Conservation (phyloP, 2,888 invertebrate genomes). For the Folsomia candida region DNA sequence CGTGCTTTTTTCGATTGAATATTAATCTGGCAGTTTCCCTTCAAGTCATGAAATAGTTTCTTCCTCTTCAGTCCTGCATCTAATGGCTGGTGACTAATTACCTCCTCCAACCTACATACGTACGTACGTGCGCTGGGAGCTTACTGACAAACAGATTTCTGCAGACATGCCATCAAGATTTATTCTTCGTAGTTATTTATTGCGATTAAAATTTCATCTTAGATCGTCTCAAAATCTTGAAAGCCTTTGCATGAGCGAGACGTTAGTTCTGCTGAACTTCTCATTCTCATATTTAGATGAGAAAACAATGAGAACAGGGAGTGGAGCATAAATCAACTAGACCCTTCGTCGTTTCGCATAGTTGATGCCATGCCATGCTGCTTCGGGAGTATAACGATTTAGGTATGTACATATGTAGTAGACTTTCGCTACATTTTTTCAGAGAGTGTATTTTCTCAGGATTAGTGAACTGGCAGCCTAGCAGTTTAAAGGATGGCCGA, state of each 20-base stretch:
- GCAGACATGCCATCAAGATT: not conserved
- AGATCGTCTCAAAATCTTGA: not conserved
- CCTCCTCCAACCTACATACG: not conserved
- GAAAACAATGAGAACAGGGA: not conserved
- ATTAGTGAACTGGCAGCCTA: too few species aligned
- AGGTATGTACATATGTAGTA: too few species aligned
- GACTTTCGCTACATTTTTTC: too few species aligned
- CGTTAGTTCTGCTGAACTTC: too few species aligned
- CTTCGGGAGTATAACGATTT: too few species aligned
- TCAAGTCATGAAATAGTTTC: slow-evolving; percentile 12
- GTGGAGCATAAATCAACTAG: not conserved
- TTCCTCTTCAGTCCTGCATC: not conserved
- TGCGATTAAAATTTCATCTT: not conserved
- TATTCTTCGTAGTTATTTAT: not conserved
- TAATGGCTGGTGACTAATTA: slow-evolving; percentile 9
- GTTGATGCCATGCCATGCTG: too few species aligned
- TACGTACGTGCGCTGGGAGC: too few species aligned
- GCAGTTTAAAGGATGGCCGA: too few species aligned
- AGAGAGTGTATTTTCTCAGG: too few species aligned
- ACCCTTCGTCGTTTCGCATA: too few species aligned
- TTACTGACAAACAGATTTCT: not conserved
- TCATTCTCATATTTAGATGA: not conserved
- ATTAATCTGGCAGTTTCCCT: slow-evolving; percentile 9
- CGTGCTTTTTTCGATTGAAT: not conserved
- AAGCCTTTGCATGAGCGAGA: not conserved